phyloP scores from a whole-genome alignment of 1,140 invertebrate genomes.

The Drosophila murphyi region DNA sequence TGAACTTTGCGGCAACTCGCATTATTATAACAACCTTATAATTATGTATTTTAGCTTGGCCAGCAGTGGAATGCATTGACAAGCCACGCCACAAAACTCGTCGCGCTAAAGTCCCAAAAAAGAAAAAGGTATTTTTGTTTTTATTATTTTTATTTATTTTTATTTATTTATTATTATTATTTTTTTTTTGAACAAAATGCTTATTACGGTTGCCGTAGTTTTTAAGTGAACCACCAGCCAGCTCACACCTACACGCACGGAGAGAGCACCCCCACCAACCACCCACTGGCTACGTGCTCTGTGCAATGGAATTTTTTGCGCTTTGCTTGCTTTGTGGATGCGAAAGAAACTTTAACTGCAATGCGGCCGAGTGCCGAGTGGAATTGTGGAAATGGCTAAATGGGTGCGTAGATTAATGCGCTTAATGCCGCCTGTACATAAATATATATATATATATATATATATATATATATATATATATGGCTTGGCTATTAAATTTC shows the following conservation, averaged over 20 bases:
- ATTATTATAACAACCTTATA: constrained; percentile 74
- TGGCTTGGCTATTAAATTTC: constrained; percentile 81
- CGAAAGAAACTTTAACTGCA: constrained; percentile 65
- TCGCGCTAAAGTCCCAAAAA: background rate
- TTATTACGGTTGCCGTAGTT: constrained; percentile 73
- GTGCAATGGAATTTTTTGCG: constrained; percentile 69
- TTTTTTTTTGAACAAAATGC: constrained; percentile 55
- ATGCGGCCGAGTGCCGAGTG: constrained; percentile 14
- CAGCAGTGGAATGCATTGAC: constrained; percentile 53
- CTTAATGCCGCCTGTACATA: constrained; percentile 36
- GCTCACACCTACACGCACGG: background rate
- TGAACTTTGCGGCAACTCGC: constrained; percentile 70
- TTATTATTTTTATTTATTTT: constrained; percentile 32
- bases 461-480: constrained; percentile 21
- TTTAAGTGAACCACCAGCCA: constrained; percentile 46
- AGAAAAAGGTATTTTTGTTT: background rate
- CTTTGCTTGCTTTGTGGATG: constrained; percentile 34
- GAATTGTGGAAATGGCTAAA: constrained; percentile 5
- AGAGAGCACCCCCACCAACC: background rate
- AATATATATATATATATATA: no score
- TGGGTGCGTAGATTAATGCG: constrained; percentile 17
- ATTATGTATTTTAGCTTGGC: constrained; percentile 70
- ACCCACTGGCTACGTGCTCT: constrained; percentile 66
- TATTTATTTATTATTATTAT: constrained; percentile 17
- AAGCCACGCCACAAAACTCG: background rate